Percentiles rank a stretch among this genome's conserved stretches.
These are phyloP conservation scores for Epizoanthus scotinus DNA, from an alignment of 92 coral and sea anemone species.

Conservation along the genomic window DNA sequence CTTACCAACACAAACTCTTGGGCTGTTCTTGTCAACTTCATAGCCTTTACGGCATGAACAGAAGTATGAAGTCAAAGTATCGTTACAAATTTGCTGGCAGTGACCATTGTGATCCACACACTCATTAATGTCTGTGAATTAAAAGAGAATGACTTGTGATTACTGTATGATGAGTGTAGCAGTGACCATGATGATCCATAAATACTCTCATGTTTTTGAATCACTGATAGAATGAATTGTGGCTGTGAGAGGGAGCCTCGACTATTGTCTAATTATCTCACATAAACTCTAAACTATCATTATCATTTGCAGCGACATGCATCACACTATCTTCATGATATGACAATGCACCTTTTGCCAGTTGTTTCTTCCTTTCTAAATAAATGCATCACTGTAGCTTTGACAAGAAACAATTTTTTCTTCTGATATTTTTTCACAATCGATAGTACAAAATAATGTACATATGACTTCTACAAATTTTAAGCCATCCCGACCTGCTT, in stretches of 20 bases:
- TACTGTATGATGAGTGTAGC: slow-evolving; percentile 20
- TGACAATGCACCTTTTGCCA: too few species aligned
- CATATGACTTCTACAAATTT: too few species aligned
- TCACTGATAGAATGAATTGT: slow-evolving; percentile 45
- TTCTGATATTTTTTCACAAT: slow-evolving; percentile 27
- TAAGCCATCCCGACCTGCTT: too few species aligned
- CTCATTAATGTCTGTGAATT: slow-evolving; percentile 66
- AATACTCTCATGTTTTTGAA: slow-evolving; percentile 74
- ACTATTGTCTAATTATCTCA: too few species aligned
- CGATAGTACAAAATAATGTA: too few species aligned
- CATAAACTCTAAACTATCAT: too few species aligned
- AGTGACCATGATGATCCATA: slow-evolving; percentile 61
- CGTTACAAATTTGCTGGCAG: slow-evolving; percentile 80
- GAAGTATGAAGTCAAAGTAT: slow-evolving; percentile 65
- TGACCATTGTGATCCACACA: slow-evolving; percentile 71
- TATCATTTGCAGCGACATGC: too few species aligned
- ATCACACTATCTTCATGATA: too few species aligned
- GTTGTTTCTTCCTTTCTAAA: too few species aligned
- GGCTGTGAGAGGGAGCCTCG: slow-evolving; percentile 42
- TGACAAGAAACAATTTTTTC: slow-evolving; percentile 7
- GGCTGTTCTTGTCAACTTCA: slow-evolving; percentile 51
- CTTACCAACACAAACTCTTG: slow-evolving; percentile 68
- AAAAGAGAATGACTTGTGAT: background rate
- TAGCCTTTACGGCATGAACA: slow-evolving; percentile 83
- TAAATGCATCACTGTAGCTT: too few species aligned